phyloP scores from a whole-genome alignment of 2,888 invertebrate species.

The Ctena decussata region DNA sequence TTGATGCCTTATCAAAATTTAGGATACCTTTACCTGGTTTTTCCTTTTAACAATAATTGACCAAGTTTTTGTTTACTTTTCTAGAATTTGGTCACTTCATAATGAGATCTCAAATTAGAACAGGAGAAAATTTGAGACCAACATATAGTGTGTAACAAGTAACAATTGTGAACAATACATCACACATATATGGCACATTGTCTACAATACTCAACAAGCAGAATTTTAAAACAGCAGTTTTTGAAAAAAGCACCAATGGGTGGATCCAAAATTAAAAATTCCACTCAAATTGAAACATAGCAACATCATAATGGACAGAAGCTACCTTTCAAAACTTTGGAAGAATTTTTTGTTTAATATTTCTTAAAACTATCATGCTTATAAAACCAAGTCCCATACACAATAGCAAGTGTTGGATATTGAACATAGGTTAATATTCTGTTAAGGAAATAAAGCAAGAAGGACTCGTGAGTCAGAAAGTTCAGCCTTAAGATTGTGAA shows the following conservation, averaged over 20 bases:
- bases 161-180: too few species aligned
- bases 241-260: constrained; percentile 52
- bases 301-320: constrained; percentile 2
- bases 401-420: constrained; percentile 3
- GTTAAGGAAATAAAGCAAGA: background rate
- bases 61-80: too few species aligned
- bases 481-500: too few species aligned
- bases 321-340: constrained; percentile 4
- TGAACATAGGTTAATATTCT: constrained; percentile 6
- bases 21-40: constrained; percentile 46
- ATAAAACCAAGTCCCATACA: background rate
- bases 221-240: too few species aligned
- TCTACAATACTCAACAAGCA: constrained; percentile 1
- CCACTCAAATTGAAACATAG: constrained; percentile 1
- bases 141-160: too few species aligned
- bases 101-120: too few species aligned
- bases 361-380: background rate
- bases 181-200: too few species aligned
- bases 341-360: background rate
- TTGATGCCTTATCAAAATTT: constrained; percentile 60
- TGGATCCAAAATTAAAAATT: constrained; percentile 8
- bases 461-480: too few species aligned
- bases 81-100: too few species aligned
- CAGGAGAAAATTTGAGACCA: too few species aligned
- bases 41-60: too few species aligned